phyloP scores from a whole-genome alignment of 1,140 invertebrate genomes.

The Listronotus oregonensis region DNA sequence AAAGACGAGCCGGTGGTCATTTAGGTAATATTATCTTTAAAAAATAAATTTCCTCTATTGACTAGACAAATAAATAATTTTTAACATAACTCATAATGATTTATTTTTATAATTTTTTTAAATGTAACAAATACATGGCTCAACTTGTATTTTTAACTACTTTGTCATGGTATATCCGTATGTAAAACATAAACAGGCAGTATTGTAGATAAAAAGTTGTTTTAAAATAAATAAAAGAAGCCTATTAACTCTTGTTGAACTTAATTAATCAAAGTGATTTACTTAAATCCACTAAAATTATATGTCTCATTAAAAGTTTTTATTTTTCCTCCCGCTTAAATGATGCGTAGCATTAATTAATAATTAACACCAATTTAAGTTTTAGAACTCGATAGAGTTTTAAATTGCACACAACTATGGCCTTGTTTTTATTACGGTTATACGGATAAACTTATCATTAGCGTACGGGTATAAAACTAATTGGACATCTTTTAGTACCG shows the following conservation, averaged over 20 bases:
- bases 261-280: conserved; percentile 26
- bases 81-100: no score
- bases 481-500: conserved; percentile 13
- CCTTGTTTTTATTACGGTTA: conserved; percentile 31
- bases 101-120: no score
- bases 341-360: conserved; percentile 29
- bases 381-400: conserved; percentile 27
- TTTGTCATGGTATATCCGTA: no score
- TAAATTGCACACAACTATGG: conserved; percentile 27
- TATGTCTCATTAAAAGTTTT: conserved; percentile 19
- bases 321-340: conserved; percentile 27
- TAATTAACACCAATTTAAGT: conserved; percentile 33
- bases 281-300: conserved; percentile 28
- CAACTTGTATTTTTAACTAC: no score
- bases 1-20: no score
- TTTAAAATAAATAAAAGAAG: conserved; percentile 4
- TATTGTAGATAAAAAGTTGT: no score
- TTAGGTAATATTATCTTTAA: no score
- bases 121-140: no score
- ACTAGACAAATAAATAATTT: no score
- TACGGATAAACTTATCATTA: conserved; percentile 21
- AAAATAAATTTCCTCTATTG: no score
- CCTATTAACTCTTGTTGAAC: conserved; percentile 16
- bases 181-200: background rate
- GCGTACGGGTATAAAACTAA: conserved; percentile 20